Conservation (phyloP, 2,888 invertebrate species). For the Mylabris sibirica region DNA sequence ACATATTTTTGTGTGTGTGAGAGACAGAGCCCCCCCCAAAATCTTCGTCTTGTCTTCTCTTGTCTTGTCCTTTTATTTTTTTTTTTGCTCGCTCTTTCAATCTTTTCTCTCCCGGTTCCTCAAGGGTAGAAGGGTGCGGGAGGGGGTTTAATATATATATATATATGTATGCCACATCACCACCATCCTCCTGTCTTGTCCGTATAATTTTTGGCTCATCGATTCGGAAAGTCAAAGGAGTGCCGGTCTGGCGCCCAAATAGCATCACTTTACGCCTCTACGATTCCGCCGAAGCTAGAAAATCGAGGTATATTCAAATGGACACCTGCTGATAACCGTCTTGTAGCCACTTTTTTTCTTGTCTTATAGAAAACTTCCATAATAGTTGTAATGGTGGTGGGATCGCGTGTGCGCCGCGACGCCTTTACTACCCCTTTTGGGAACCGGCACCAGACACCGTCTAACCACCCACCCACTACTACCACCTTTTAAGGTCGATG, state of each 20-base stretch:
- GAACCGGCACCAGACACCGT: not conserved
- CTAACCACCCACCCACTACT: not conserved
- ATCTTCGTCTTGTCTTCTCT: too few relatives aligned
- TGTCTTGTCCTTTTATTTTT: not conserved
- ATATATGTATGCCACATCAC: not conserved
- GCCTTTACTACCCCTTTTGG: not conserved
- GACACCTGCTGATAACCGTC: not conserved
- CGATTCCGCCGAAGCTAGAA: slow-evolving; percentile 23
- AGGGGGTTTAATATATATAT: too few relatives aligned
- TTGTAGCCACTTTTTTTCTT: not conserved
- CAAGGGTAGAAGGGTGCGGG: too few relatives aligned
- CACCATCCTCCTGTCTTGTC: slow-evolving; percentile 34
- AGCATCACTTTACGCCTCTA: slow-evolving; percentile 38
- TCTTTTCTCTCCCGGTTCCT: too few relatives aligned
- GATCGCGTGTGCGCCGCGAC: not conserved
- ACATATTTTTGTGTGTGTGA: too few relatives aligned
- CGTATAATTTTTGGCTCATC: slow-evolving; percentile 55
- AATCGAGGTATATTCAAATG: not conserved
- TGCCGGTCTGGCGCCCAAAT: slow-evolving; percentile 46
- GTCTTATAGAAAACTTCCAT: not conserved
- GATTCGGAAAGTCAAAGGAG: slow-evolving; percentile 60
- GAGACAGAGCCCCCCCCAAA: too few relatives aligned
- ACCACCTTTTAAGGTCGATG: slow-evolving; percentile 1
- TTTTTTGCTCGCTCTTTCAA: not conserved
- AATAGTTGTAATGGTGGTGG: not conserved